These are phyloP conservation scores for Cryptocephalus primarius DNA, from an alignment of 2,888 invertebrate genomes.

Conservation along the genomic window DNA sequence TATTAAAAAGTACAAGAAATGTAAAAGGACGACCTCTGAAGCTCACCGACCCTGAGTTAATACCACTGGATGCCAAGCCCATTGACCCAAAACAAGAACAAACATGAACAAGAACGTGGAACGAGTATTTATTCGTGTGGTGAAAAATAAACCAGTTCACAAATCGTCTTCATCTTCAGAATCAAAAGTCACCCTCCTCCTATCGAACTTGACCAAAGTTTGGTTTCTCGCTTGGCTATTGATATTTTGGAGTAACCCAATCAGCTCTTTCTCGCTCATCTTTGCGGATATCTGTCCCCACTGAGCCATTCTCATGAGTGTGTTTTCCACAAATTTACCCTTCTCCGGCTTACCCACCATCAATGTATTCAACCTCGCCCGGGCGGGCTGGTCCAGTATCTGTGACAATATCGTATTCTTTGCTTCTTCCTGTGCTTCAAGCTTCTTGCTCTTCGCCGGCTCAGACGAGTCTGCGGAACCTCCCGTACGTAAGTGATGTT, in stretches of 20 bases:
- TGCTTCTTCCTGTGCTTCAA: constrained; percentile 69
- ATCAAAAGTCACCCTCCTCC: constrained; percentile 78
- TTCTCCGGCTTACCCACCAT: constrained; percentile 94
- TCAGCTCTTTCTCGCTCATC: constrained; percentile 77
- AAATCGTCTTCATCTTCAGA: constrained; percentile 58
- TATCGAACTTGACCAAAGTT: constrained; percentile 79
- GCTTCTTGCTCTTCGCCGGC: constrained; percentile 60
- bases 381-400: constrained; percentile 86
- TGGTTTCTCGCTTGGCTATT: constrained; percentile 69
- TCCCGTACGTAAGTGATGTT: too few species aligned
- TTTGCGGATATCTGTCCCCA: constrained; percentile 76
- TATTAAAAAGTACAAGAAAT: too few species aligned
- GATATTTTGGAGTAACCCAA: constrained; percentile 72
- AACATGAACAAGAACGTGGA: too few species aligned
- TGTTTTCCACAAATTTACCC: constrained; percentile 86
- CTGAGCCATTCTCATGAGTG: constrained; percentile 91
- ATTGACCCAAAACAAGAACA: too few species aligned
- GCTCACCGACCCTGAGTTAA: too few species aligned
- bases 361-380: constrained; percentile 90
- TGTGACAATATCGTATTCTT: constrained; percentile 81
- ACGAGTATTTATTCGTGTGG: too few species aligned
- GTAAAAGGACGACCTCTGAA: too few species aligned
- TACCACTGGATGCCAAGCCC: too few species aligned
- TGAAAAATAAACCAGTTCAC: too few species aligned
- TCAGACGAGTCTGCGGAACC: constrained; percentile 16